A percentile compares a stretch with the other conserved stretches of the same genome.
Evolutionary conservation across 2,797 vertebrate species (phyloP).

Genomic region (Coregonus ussuriensis): DNA sequence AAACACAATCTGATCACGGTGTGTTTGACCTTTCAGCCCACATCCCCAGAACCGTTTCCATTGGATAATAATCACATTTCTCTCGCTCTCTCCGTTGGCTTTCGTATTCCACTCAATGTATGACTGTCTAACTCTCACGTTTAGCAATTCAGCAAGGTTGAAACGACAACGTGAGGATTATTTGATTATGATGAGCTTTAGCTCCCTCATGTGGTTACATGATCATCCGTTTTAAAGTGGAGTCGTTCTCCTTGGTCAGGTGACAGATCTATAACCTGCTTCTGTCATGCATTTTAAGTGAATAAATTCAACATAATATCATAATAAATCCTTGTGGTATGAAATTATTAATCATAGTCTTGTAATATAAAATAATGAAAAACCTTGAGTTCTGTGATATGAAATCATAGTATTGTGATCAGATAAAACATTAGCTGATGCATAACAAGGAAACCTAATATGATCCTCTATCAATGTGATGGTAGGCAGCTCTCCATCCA

Average conservation of each 20-base stretch:
- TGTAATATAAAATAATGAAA: not conserved
- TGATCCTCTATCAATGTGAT: not conserved
- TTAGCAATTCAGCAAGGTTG: constrained; percentile 33
- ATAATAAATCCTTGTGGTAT: not conserved
- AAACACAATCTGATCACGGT: constrained; percentile 38
- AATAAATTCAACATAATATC: not conserved
- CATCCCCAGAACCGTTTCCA: constrained; percentile 15
- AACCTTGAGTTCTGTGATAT: not conserved
- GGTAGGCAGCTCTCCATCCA: not conserved
- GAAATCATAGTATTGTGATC: not conserved
- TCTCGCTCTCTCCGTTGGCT: constrained; percentile 1
- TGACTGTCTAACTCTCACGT: constrained; percentile 15
- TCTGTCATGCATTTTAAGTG: not conserved
- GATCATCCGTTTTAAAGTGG: constrained; percentile 3
- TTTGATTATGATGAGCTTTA: constrained; percentile 22
- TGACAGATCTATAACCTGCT: not conserved
- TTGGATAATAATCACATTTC: constrained; percentile 39
- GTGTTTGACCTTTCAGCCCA: constrained; percentile 40
- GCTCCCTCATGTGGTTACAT: constrained; percentile 42
- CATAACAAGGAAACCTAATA: not conserved
- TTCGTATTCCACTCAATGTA: not conserved
- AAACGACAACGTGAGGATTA: constrained; percentile 6
- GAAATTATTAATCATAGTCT: not conserved
- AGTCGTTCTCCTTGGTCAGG: not conserved
- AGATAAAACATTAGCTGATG: not conserved